Percentiles rank a stretch among this genome's conserved stretches.
Evolutionary conservation across 2,888 invertebrate genomes (phyloP).

Genomic region (Anoncus sp.): DNA sequence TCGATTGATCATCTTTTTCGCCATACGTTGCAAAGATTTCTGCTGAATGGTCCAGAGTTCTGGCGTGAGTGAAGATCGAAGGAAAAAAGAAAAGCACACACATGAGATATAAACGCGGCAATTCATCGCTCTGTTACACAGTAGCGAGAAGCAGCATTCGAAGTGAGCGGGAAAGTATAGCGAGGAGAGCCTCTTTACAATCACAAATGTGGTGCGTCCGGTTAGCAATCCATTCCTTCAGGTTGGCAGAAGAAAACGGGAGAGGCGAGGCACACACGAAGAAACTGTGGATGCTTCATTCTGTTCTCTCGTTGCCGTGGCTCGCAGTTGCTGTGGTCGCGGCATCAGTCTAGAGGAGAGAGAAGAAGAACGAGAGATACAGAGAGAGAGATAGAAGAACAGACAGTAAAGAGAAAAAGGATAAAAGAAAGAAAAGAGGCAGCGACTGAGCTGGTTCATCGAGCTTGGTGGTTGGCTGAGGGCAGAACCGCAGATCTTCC

Average conservation of each 20-base stretch:
- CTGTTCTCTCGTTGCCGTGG: conserved; percentile 45
- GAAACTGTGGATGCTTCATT: conserved; percentile 37
- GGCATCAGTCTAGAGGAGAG: conserved; percentile 28
- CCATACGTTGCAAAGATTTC: conserved; percentile 54
- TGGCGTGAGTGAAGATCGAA: not conserved
- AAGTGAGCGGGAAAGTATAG: conserved; percentile 21
- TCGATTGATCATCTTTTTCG: conserved; percentile 7
- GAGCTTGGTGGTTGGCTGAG: conserved; percentile 69
- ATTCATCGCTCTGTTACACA: not conserved
- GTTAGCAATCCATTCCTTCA: conserved; percentile 76
- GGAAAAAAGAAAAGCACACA: not conserved
- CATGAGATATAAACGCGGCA: not conserved
- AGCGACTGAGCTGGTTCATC: conserved; percentile 62
- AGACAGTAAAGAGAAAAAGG: conserved; percentile 39
- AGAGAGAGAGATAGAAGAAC: conserved; percentile 34
- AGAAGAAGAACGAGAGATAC: no score
- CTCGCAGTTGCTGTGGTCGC: conserved; percentile 42
- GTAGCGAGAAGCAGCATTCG: conserved; percentile 19
- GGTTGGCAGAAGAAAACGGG: conserved; percentile 68
- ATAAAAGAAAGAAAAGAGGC: conserved; percentile 49
- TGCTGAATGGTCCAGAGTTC: conserved; percentile 1
- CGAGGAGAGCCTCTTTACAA: conserved; percentile 73
- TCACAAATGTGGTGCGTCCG: conserved; percentile 78
- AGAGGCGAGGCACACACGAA: conserved; percentile 30
- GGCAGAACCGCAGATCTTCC: conserved; percentile 61